phyloP scores from a whole-genome alignment of 2,888 invertebrate species.

The Cerastis rubricosa region DNA sequence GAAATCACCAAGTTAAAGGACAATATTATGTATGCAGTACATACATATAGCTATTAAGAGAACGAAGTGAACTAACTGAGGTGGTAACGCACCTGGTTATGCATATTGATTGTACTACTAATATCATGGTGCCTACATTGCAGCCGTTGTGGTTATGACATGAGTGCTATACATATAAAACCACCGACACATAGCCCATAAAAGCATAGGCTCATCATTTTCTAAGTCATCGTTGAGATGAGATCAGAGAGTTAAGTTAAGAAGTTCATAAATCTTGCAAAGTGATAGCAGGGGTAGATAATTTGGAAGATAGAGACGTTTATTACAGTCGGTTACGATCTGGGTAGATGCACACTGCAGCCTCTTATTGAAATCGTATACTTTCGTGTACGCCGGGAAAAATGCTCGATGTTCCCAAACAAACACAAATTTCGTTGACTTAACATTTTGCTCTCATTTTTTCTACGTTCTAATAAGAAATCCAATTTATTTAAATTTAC shows the following conservation, averaged over 20 bases:
- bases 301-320: neutral
- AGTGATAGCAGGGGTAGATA: neutral
- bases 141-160: conserved; percentile 12
- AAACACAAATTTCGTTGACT: neutral
- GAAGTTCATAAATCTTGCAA: neutral
- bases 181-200: neutral
- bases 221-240: neutral
- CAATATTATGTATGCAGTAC: conserved; percentile 42
- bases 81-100: conserved; percentile 16
- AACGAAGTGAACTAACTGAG: conserved; percentile 12
- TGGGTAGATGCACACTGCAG: no score
- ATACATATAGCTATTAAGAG: conserved; percentile 30
- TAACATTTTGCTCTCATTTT: neutral
- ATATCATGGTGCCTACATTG: conserved; percentile 1
- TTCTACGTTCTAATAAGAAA: conserved; percentile 2
- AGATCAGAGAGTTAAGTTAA: neutral
- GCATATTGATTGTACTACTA: conserved; percentile 44
- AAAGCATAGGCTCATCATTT: neutral
- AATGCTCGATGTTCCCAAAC: neutral
- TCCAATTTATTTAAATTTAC: conserved; percentile 32
- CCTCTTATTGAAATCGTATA: neutral
- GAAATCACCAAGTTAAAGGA: conserved; percentile 43
- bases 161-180: conserved; percentile 23
- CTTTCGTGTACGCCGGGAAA: no score
- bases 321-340: neutral